Conservation (phyloP, 35 echinoderm and acorn worm species). For the Chiridota heheva region DNA sequence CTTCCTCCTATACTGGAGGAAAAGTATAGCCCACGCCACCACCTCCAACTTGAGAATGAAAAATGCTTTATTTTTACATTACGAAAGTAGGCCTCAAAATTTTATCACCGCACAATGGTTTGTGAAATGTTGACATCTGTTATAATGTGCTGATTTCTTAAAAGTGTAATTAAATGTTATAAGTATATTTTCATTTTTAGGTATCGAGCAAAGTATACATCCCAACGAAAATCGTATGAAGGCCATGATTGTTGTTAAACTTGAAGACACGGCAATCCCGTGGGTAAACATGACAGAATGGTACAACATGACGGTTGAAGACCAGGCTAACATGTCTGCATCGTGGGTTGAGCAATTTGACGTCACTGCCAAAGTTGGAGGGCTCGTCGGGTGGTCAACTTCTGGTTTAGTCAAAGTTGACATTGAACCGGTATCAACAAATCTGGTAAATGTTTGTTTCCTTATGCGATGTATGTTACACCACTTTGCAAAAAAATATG, state of each 20-base stretch:
- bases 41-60: too few relatives aligned
- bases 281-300: constrained; percentile 62
- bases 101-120: background rate
- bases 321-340: background rate
- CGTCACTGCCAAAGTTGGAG: constrained; percentile 46
- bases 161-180: background rate
- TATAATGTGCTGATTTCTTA: background rate
- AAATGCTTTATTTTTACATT: background rate
- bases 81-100: background rate
- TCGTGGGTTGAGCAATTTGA: constrained; percentile 43
- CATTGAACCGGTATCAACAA: constrained; percentile 24
- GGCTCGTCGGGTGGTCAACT: constrained; percentile 31
- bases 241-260: constrained; percentile 71
- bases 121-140: background rate
- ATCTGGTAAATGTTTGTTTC: constrained; percentile 48
- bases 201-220: background rate
- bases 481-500: too few relatives aligned
- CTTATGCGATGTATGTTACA: background rate
- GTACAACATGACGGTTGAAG: constrained; percentile 10
- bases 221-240: constrained; percentile 55
- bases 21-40: too few relatives aligned
- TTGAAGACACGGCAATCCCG: constrained; percentile 62
- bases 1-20: too few relatives aligned
- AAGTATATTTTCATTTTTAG: background rate
- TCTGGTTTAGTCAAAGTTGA: constrained; percentile 52